phyloP scores from a whole-genome alignment of 2,888 invertebrate genomes.

The Troilus luridus region DNA sequence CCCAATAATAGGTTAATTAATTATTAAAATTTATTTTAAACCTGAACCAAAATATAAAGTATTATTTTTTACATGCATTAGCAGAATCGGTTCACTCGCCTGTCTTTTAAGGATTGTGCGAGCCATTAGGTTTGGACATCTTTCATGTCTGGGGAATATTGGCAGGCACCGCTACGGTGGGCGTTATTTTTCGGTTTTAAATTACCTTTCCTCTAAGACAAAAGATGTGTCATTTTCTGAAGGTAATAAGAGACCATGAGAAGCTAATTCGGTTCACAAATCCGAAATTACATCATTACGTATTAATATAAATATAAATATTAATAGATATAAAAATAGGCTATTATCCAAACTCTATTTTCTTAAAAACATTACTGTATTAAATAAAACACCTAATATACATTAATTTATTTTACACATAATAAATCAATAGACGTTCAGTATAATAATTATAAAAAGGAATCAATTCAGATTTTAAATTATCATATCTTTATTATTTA shows the following conservation, averaged over 20 bases:
- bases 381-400: too few species aligned
- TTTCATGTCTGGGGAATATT: background rate
- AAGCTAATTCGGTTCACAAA: background rate
- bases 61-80: background rate
- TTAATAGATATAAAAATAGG: too few species aligned
- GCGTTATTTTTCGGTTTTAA: slow-evolving; percentile 2
- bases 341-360: too few species aligned
- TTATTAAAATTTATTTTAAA: background rate
- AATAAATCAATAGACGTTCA: too few species aligned
- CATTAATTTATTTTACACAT: too few species aligned
- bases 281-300: background rate
- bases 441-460: too few species aligned
- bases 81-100: background rate
- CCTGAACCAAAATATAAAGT: background rate
- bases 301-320: background rate
- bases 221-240: slow-evolving; percentile 1
- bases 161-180: background rate
- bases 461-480: too few species aligned
- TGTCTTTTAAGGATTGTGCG: background rate
- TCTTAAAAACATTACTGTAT: too few species aligned
- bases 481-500: too few species aligned
- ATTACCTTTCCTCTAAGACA: background rate
- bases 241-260: background rate
- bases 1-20: too few species aligned
- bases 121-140: background rate